Conservation (phyloP, 1,140 invertebrate species). For the Akabosia matsudoensis region DNA sequence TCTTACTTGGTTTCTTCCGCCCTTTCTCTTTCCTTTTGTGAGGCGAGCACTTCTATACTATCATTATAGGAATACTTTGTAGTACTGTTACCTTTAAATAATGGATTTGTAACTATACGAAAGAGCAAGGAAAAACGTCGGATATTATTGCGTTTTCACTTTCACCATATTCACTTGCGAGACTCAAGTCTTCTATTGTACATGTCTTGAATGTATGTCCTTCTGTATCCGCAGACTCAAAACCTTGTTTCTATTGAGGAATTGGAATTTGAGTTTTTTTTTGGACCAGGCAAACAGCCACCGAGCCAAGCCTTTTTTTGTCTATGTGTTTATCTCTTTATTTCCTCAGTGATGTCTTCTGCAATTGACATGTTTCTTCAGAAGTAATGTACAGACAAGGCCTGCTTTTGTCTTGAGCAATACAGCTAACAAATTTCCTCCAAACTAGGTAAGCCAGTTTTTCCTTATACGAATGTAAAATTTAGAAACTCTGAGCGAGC, state of each 20-base stretch:
- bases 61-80: not conserved
- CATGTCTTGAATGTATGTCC: no score
- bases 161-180: no score
- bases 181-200: no score
- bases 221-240: no score
- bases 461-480: no score
- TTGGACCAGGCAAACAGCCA: not conserved
- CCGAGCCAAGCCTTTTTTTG: not conserved
- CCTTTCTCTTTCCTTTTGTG: not conserved
- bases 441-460: no score
- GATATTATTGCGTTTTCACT: not conserved
- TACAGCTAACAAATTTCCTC: no score
- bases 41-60: not conserved
- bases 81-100: no score
- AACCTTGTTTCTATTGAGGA: not conserved
- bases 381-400: conserved; percentile 33
- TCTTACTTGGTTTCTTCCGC: not conserved
- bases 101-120: no score
- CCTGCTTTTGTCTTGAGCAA: conserved; percentile 1
- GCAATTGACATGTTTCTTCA: conserved; percentile 45
- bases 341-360: conserved; percentile 19
- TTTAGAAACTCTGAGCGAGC: no score
- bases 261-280: not conserved
- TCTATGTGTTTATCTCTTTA: not conserved
- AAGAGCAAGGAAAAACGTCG: no score